phyloP scores from a whole-genome alignment of 92 coral and sea anemone genomes.

The Chrysogorgia sp. region DNA sequence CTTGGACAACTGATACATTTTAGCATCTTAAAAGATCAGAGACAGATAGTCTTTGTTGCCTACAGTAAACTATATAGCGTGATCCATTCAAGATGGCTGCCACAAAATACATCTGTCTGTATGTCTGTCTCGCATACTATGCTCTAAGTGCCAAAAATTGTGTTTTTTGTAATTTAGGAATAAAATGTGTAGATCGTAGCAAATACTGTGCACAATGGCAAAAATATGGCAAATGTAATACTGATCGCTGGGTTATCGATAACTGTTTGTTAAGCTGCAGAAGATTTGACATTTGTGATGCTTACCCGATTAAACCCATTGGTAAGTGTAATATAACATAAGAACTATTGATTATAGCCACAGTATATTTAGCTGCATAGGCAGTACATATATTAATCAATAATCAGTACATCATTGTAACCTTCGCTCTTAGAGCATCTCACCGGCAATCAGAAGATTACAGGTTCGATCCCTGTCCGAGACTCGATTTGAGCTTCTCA shows the following conservation, averaged over 20 bases:
- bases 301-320: constrained; percentile 59
- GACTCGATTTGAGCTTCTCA: too few relatives aligned
- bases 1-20: too few relatives aligned
- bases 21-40: too few relatives aligned
- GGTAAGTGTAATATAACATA: constrained; percentile 52
- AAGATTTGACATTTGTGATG: constrained; percentile 67
- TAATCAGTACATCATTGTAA: too few relatives aligned
- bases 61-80: too few relatives aligned
- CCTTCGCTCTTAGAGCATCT: too few relatives aligned
- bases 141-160: background rate
- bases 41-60: too few relatives aligned
- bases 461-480: too few relatives aligned
- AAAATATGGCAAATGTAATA: constrained; percentile 65
- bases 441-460: too few relatives aligned
- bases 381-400: too few relatives aligned
- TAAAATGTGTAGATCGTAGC: constrained; percentile 75
- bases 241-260: constrained; percentile 71
- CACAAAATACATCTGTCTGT: background rate
- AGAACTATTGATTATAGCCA: background rate
- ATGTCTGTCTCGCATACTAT: background rate
- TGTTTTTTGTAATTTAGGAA: constrained; percentile 45
- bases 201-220: constrained; percentile 66
- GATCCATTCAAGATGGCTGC: too few relatives aligned
- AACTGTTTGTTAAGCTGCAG: constrained; percentile 76
- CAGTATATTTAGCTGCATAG: background rate